Percentiles rank a stretch among this genome's conserved stretches.
Evolutionary conservation across 2,797 vertebrate species (phyloP).

Genomic region (Cryptoblepharus egeriae): DNA sequence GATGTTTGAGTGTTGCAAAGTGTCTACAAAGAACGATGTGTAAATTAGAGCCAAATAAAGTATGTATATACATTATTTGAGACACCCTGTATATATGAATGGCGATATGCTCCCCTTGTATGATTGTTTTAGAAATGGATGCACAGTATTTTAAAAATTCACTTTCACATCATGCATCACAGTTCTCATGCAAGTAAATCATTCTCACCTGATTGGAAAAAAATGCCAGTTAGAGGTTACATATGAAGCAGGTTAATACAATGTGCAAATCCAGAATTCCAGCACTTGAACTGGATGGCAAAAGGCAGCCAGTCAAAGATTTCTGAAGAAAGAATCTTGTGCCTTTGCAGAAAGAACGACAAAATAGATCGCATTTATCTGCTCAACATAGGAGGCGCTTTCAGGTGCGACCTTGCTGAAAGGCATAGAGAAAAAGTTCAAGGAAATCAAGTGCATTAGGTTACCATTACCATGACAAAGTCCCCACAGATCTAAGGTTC

Average conservation of each 20-base stretch:
- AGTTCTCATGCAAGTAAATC: neutral
- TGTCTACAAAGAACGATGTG: no score
- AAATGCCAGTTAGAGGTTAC: neutral
- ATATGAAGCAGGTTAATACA: neutral
- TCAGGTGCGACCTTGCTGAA: slow-evolving; percentile 38
- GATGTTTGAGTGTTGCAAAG: no score
- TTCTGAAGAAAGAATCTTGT: slow-evolving; percentile 47
- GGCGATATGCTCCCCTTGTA: no score
- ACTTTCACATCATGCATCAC: neutral
- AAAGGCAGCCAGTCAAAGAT: slow-evolving; percentile 49
- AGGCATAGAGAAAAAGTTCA: neutral
- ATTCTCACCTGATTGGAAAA: neutral
- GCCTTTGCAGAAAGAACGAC: neutral
- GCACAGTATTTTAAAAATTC: no score
- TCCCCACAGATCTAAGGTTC: neutral
- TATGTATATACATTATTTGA: no score
- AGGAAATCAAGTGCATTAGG: slow-evolving; percentile 37
- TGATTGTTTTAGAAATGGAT: no score
- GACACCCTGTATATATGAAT: no score
- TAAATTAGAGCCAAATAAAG: no score
- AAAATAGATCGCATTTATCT: slow-evolving; percentile 55
- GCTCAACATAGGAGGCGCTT: accelerated
- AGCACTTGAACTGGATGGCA: slow-evolving; percentile 50
- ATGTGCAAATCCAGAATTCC: slow-evolving; percentile 24
- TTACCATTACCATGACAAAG: slow-evolving; percentile 12